Evolutionary conservation across 1,140 invertebrate species (phyloP), one percentile per base, ranked within the genome.

Genomic region (Teleogryllus occipitalis): DNA sequence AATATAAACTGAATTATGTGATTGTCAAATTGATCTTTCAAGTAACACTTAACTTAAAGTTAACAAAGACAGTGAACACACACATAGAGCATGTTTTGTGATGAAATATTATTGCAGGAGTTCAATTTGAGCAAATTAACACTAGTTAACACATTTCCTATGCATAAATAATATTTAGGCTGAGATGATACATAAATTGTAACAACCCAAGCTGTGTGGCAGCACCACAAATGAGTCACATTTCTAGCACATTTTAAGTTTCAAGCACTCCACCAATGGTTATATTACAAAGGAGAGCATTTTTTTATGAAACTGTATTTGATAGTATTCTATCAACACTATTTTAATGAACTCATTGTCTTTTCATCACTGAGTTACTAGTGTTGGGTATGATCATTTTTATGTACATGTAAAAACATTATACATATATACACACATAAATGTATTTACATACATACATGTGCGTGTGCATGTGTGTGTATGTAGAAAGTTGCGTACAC

Each of bases 181-280:
- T 14, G 10, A 65, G 18, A 14, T 65, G 54, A 3, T 65, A 14
- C 10, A 65, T 14, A 65, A 65, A 65, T 65, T 65, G 10, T 65
- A 65, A 65, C 54, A 65, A 65, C 54, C 54, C 54, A 65, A 65
- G 54, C 54, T 65, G 54, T 65, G 54, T 65, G 54, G 54, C 54
- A 65, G 18, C 54, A 14, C 54, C 54, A 65, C 54, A 65, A 65
- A 65, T 65, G 10, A 65, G 10, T 65, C 18, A 65, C 27, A 39
- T 39, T 39, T 39, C 27, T 39, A 39, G 27, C 27, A 39, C 27
- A 39, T 39, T 39, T 39, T 39, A 39, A 39, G 27, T 39, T 39
- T 39, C 27, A 39, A 39, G 27, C 27, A 39, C 27, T 39, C 27
- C 27, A 39, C 27, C 27, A 39, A 39, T 39, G 27, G 27, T 39